Base-by-base conservation (phyloP, 2,113 vertebrate genomes). In the Microcebus tavaratra region DNA sequence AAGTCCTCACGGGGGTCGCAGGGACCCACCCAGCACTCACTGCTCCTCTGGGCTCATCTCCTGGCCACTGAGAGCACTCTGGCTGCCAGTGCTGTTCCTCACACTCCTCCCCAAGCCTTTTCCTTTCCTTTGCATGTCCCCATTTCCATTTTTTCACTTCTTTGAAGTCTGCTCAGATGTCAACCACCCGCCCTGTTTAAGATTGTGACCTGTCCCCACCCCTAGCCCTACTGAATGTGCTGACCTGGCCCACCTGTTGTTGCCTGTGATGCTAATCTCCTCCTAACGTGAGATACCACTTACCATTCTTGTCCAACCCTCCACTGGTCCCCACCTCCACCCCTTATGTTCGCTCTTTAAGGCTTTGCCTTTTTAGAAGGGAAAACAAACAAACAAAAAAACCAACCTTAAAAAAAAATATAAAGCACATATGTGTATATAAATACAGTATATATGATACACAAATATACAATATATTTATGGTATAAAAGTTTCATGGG, bases 21-120 rank as follows among this genome's bases (percentile, higher is more conserved):
- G 14, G 48, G 17, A 20, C 4, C 5, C 12, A 3, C 2, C 31
- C 39, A n/a, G 18, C 34, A 6, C 1, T 39, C 15, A 6, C 57
- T 8, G 6, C 20, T 12, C 39, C 29, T 82, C 23, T 45, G n/a
- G n/a, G 13, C 78, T 59, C 34, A 8, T 53, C 14, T 53, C 42
- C 31, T 31, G 36, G 23, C 48, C 7, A 5, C 39, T 61, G 34
- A 29, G 82, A 21, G 21, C 36, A 21, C 10, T 7, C 1, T 53
- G 63, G 65, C 13, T 21, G 75, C 45, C 57, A 53, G 55, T n/a
- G 13, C 25, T 29, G 53, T 23, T 48, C 45, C 81, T 80, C 20
- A 65, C 10, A 42, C 2, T 3, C 50, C 10, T 0, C 31, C 65
- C 36, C 4, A 55, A 25, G 20, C 70, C 42, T 21, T 25, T 63